Percentiles rank a stretch among this genome's conserved stretches.
Conservation (phyloP, 2,113 vertebrate species). For the Sinocyclocheilus maitianheensis region DNA sequence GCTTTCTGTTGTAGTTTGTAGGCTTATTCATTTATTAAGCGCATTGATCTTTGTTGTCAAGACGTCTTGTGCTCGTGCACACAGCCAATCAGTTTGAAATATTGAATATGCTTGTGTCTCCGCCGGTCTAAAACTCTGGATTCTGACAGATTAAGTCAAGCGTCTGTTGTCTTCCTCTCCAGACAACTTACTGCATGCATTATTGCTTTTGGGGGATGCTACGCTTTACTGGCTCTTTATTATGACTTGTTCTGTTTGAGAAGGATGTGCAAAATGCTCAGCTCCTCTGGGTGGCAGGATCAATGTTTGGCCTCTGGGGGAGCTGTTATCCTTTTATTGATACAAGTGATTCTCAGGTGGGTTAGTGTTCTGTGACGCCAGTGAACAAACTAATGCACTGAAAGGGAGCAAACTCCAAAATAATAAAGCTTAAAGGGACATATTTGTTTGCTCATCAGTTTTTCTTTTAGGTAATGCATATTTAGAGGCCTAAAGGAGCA, state of each 20-base stretch:
- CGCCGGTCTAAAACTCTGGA: neutral
- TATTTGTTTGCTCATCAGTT: neutral
- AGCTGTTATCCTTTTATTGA: constrained; percentile 50
- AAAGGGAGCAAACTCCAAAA: neutral
- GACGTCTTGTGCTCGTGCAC: constrained; percentile 1
- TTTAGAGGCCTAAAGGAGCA: neutral
- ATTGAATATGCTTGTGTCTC: neutral
- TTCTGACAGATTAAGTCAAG: constrained; percentile 3
- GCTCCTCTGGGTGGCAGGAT: constrained; percentile 11
- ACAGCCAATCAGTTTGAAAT: constrained; percentile 19
- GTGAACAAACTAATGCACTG: neutral
- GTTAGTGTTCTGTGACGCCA: neutral
- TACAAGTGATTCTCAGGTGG: neutral
- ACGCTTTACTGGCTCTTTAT: constrained; percentile 21
- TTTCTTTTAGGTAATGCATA: neutral
- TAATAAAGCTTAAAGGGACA: neutral
- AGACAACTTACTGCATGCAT: constrained; percentile 9
- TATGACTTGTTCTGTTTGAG: constrained; percentile 14
- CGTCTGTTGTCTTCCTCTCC: constrained; percentile 26
- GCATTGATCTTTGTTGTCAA: constrained; percentile 44
- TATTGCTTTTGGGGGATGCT: constrained; percentile 33
- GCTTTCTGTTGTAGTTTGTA: constrained; percentile 27
- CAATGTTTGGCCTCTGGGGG: constrained; percentile 45
- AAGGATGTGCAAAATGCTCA: constrained; percentile 23
- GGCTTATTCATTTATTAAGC: constrained; percentile 41